phyloP scores from a whole-genome alignment of 92 coral and sea anemone species.

The Palythoa grandis region DNA sequence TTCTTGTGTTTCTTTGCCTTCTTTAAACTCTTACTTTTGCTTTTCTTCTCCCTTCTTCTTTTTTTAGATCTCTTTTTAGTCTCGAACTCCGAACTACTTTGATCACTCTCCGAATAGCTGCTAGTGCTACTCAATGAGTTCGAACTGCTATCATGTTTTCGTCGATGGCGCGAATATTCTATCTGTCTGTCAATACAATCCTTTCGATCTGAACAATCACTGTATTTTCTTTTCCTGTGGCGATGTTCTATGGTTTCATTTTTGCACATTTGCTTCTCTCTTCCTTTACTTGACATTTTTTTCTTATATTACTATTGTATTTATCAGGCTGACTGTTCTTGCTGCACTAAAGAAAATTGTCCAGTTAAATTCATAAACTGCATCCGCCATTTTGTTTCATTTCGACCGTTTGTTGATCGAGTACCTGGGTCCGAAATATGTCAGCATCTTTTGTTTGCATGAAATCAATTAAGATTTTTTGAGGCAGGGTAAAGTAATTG shows the following conservation, averaged over 20 bases:
- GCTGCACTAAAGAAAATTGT: background rate
- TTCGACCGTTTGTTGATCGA: background rate
- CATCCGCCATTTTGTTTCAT: constrained; percentile 1
- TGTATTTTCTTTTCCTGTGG: constrained; percentile 18
- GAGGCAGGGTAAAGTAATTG: background rate
- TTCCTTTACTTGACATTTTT: background rate
- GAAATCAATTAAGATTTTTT: background rate
- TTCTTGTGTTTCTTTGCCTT: constrained; percentile 26
- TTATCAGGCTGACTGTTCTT: background rate
- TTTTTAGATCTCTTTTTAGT: background rate
- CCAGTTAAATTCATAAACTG: background rate
- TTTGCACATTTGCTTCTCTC: background rate
- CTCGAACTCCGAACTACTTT: constrained; percentile 16
- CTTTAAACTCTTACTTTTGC: background rate
- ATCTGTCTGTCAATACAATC: background rate
- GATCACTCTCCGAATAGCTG: constrained; percentile 10
- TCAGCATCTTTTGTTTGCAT: background rate
- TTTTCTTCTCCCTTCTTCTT: background rate
- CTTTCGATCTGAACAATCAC: constrained; percentile 6
- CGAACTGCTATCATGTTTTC: background rate
- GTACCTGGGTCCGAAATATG: background rate
- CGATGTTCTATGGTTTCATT: background rate
- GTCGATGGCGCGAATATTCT: constrained; percentile 5
- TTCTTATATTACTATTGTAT: background rate
- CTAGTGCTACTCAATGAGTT: background rate